Conservation (phyloP, 2,113 vertebrate genomes). For the Alligator sinensis region DNA sequence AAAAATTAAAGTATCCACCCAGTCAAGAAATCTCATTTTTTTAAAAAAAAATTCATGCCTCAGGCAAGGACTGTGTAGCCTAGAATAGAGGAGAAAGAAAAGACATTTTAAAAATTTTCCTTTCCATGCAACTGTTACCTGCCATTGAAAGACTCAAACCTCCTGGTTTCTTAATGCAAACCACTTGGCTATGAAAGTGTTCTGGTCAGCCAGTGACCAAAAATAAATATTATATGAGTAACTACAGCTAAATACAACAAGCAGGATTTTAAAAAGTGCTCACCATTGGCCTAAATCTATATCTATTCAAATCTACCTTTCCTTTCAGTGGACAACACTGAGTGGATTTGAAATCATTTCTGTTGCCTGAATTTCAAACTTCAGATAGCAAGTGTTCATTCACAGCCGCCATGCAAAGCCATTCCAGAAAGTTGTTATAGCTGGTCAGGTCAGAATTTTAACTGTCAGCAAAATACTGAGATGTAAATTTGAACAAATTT, state of each 20-base stretch:
- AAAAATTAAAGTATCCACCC: neutral
- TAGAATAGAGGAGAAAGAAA: neutral
- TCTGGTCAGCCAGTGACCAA: neutral
- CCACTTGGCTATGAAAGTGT: neutral
- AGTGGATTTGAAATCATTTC: neutral
- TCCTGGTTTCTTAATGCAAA: neutral
- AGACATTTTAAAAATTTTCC: neutral
- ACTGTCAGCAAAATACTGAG: neutral
- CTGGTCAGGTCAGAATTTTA: neutral
- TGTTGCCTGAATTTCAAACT: neutral
- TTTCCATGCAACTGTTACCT: neutral
- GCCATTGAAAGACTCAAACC: neutral
- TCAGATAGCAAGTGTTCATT: neutral
- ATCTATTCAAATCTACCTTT: neutral
- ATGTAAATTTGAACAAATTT: neutral
- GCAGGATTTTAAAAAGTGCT: neutral
- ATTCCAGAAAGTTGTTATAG: neutral
- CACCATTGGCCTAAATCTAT: neutral
- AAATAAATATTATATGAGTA: neutral
- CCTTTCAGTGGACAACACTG: neutral
- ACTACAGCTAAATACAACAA: neutral
- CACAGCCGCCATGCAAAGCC: neutral
- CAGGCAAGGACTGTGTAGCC: neutral
- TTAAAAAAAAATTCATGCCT: neutral
- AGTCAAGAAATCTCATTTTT: neutral